Evolutionary conservation across 2,797 vertebrate genomes (phyloP), one percentile per base, ranked within the genome.

Genomic region (Sciurus carolinensis): DNA sequence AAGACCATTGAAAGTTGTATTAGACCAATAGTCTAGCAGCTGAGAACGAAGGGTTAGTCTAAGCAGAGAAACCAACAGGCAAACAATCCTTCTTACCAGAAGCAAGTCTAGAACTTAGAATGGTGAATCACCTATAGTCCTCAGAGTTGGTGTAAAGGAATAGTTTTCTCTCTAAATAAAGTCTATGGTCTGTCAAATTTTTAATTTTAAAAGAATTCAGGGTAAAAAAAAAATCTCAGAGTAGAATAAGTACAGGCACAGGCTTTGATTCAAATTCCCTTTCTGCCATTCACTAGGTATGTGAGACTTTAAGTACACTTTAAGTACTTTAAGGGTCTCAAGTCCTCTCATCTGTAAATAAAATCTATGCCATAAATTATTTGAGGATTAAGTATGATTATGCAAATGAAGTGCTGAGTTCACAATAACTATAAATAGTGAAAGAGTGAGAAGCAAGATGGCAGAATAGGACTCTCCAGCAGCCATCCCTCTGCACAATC

Each of bases 151-250:
- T 33, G 64, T 93, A 13, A 83, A 50, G 69, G 52, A 82, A 4
- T 11, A 80, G 22, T 62, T 77, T 87, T 39, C 33, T 88, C 77
- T 75, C 52, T 77, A 87, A 69, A 18, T 42, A 76, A 95, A 77
- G 8, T 4, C 44, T 81, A 82, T 1, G 76, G 39, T 3, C 10
- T 90, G 28, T 44, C 33, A 42, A 64, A 20, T 72, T 90, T 77
- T 71, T 79, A 72, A 72, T 33, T 33, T 54, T 42, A 50, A 54
- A 93, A 77, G 73, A n/a, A 3, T 22, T 81, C 47, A 72, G 64
- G 4, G 28, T 39, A 11, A 12, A 67, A 69, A 69, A 26, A 30
- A 67, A 62, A 26, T 79, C 47, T 57, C 24, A 77, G 11, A 9
- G 24, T 71, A 24, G 39, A 85, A 90, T 12, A 17, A 7, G 50